A percentile compares a stretch with the other conserved stretches of the same genome.
These are phyloP conservation scores for Aphyosemion australe DNA, from an alignment of 2,113 vertebrate species.

Conservation along the genomic window DNA sequence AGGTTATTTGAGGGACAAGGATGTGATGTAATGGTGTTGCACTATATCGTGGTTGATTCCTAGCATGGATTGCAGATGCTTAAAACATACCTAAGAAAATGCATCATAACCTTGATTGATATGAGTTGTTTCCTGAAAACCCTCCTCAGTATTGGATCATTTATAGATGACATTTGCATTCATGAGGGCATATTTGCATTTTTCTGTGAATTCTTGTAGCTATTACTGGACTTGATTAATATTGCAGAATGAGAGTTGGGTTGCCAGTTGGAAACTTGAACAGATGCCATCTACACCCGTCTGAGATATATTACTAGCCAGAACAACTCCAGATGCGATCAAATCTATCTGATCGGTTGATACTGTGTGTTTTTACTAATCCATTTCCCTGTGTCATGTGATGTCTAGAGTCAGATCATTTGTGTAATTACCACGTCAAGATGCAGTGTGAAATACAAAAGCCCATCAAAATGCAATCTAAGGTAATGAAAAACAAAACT, in stretches of 20 bases:
- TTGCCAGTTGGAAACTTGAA: background rate
- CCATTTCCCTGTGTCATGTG: too few species aligned
- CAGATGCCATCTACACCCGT: background rate
- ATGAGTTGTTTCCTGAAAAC: too few species aligned
- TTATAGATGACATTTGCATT: background rate
- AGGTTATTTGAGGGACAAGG: too few species aligned
- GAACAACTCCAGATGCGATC: background rate
- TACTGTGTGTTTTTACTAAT: too few species aligned
- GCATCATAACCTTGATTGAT: too few species aligned
- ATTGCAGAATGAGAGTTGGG: background rate
- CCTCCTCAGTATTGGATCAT: background rate
- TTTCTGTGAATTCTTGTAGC: background rate
- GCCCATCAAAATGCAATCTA: background rate
- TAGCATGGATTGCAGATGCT: too few species aligned
- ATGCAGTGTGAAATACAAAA: background rate
- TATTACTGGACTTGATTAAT: conserved; percentile 5
- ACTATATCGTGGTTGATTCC: too few species aligned
- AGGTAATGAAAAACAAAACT: background rate
- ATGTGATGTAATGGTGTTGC: too few species aligned
- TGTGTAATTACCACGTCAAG: background rate
- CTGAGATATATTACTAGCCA: background rate
- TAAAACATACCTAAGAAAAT: too few species aligned
- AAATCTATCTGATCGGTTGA: background rate
- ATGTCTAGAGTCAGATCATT: too few species aligned
- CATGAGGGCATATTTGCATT: background rate